Evolutionary conservation across 2,888 invertebrate genomes (phyloP).

Genomic region (Cosmia pyralina): DNA sequence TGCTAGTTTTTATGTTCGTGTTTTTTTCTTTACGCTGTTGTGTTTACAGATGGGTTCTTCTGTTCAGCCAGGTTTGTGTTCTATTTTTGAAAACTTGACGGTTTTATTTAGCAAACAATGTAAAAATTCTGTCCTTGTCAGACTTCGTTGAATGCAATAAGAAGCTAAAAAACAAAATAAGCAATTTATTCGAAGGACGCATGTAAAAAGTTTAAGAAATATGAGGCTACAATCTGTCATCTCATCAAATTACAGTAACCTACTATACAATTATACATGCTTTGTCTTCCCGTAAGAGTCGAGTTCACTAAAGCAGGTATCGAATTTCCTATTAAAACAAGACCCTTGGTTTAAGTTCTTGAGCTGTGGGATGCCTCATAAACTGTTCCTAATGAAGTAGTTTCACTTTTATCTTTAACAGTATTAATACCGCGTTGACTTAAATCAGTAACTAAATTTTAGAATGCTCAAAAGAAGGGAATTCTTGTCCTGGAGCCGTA

Average conservation of each 20-base stretch:
- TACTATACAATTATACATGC: too few relatives aligned
- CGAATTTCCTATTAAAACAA: conserved; percentile 18
- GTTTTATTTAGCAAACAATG: background rate
- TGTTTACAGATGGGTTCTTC: conserved; percentile 35
- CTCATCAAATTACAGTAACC: too few relatives aligned
- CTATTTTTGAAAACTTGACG: conserved; percentile 6
- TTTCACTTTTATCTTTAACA: conserved; percentile 18
- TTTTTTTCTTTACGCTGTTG: conserved; percentile 54
- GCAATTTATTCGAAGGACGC: too few relatives aligned
- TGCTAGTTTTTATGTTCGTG: conserved; percentile 64
- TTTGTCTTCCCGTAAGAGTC: background rate
- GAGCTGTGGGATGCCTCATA: background rate
- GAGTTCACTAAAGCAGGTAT: conserved; percentile 22
- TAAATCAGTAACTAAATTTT: background rate
- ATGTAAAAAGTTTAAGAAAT: background rate
- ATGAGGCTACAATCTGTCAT: background rate
- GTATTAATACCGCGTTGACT: background rate
- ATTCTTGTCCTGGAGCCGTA: too few relatives aligned
- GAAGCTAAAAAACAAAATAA: background rate
- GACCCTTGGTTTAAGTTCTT: conserved; percentile 2
- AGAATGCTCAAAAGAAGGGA: background rate
- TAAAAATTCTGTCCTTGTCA: background rate
- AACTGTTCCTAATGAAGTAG: conserved; percentile 27
- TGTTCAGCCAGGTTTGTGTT: conserved; percentile 24
- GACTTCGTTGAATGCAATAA: background rate